phyloP scores from a whole-genome alignment of 2,888 invertebrate genomes.

The Heliconius cydno region DNA sequence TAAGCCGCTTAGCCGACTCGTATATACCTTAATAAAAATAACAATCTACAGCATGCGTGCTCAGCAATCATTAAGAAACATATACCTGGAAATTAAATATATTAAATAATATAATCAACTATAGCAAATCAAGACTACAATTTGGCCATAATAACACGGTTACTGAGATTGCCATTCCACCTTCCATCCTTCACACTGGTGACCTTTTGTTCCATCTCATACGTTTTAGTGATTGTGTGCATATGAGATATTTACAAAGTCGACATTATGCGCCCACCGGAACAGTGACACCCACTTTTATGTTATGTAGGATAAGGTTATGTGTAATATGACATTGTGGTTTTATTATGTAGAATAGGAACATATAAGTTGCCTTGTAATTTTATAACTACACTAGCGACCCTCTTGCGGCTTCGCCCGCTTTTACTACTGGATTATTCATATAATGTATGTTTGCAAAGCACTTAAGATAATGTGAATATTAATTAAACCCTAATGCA shows the following conservation, averaged over 20 bases:
- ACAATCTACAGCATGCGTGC: not conserved
- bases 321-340: conserved; percentile 63
- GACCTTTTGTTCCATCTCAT: conserved; percentile 40
- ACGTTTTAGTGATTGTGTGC: conserved; percentile 64
- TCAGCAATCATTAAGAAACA: conserved; percentile 11
- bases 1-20: not conserved
- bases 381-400: not conserved
- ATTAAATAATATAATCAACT: not conserved
- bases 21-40: not conserved
- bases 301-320: conserved; percentile 68
- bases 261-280: conserved; percentile 69
- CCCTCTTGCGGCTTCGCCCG: too few relatives aligned
- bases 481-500: too few relatives aligned
- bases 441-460: too few relatives aligned
- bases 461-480: too few relatives aligned
- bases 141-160: conserved; percentile 17
- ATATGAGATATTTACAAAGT: conserved; percentile 60
- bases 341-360: conserved; percentile 8
- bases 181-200: conserved; percentile 35
- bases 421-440: too few relatives aligned
- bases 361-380: conserved; percentile 5
- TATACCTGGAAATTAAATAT: not conserved
- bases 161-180: conserved; percentile 27
- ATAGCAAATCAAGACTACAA: conserved; percentile 3
- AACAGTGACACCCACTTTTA: conserved; percentile 66